phyloP scores from a whole-genome alignment of 1,140 invertebrate species.

The Sogatella furcifera region DNA sequence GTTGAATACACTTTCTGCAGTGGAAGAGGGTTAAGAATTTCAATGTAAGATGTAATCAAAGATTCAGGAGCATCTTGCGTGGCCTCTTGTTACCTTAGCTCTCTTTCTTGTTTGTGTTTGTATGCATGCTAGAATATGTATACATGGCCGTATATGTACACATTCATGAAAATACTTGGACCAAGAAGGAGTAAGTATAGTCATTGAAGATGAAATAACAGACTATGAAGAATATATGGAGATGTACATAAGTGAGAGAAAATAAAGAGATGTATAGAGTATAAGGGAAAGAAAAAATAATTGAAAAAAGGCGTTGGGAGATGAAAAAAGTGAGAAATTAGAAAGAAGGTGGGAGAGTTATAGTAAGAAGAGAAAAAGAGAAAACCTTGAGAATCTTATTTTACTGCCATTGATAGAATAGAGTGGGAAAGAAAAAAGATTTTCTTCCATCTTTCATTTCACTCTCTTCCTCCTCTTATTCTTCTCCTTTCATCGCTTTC shows the following conservation, averaged over 20 bases:
- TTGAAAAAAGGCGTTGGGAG: too few relatives aligned
- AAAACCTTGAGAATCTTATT: constrained; percentile 1
- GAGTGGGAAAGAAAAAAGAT: constrained; percentile 3
- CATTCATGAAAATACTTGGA: neutral
- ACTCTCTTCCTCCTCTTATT: neutral
- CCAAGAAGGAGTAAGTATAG: neutral
- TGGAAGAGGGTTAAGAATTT: constrained; percentile 1
- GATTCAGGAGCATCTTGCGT: constrained; percentile 8
- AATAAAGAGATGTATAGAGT: too few relatives aligned
- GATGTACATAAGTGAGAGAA: neutral
- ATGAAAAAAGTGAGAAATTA: neutral
- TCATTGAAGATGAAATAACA: constrained; percentile 13
- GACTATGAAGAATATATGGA: constrained; percentile 6
- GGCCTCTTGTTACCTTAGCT: too few relatives aligned
- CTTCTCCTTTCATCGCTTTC: neutral
- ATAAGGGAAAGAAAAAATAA: too few relatives aligned
- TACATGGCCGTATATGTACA: neutral
- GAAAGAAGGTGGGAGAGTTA: neutral
- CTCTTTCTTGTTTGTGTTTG: neutral
- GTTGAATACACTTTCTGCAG: constrained; percentile 14
- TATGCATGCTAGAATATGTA: neutral
- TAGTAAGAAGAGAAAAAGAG: neutral
- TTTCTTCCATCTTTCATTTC: neutral
- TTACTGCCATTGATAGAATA: constrained; percentile 3
- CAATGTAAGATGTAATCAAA: constrained; percentile 17